Conservation (phyloP, 2,113 vertebrate genomes). For the Aviceda subcristata region DNA sequence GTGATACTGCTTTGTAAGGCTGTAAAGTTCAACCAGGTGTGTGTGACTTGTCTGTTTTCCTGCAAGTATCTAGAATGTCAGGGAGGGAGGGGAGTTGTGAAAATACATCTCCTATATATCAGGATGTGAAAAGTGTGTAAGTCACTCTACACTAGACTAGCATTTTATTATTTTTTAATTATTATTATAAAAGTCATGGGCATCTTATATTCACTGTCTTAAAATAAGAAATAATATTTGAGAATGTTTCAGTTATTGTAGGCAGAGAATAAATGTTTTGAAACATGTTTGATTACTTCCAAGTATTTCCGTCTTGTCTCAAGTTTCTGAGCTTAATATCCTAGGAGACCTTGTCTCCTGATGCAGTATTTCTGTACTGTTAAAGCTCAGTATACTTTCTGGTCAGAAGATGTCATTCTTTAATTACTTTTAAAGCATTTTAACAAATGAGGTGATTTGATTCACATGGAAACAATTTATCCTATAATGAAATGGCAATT, state of each 20-base stretch:
- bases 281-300: not conserved
- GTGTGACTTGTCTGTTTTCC: not conserved
- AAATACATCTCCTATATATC: fast-evolving
- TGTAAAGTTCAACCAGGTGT: not conserved
- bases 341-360: not conserved
- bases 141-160: not conserved
- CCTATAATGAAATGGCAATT: not conserved
- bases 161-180: not conserved
- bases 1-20: not conserved
- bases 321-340: not conserved
- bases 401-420: not conserved
- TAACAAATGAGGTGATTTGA: not conserved
- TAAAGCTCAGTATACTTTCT: not conserved
- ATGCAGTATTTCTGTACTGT: not conserved
- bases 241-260: not conserved
- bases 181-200: not conserved
- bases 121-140: not conserved
- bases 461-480: not conserved
- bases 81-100: not conserved
- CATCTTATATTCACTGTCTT: not conserved
- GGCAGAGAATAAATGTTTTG: not conserved
- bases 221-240: not conserved
- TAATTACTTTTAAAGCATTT: not conserved
- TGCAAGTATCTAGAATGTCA: not conserved
- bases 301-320: not conserved